Percentiles rank a stretch among this genome's conserved stretches.
phyloP scores from a whole-genome alignment of 2,888 invertebrate genomes.

The Anarsia innoxiella region DNA sequence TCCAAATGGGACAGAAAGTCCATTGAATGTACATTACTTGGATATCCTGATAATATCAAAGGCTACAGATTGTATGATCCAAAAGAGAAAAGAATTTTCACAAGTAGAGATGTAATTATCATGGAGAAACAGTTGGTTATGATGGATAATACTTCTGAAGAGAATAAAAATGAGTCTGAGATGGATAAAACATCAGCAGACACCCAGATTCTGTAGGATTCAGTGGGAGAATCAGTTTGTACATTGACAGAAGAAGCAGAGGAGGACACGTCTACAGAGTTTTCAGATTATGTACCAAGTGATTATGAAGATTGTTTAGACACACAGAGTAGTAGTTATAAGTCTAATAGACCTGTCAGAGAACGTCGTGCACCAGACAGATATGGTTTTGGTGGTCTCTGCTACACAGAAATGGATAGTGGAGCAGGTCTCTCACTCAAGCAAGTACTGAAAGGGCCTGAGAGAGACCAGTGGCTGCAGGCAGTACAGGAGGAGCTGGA shows the following conservation, averaged over 20 bases:
- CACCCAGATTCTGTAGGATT: slow-evolving; percentile 3
- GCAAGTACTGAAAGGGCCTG: slow-evolving; percentile 11
- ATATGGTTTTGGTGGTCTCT: slow-evolving; percentile 2
- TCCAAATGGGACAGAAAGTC: slow-evolving; percentile 24
- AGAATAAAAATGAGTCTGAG: slow-evolving; percentile 1
- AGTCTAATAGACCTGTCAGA: slow-evolving; percentile 3
- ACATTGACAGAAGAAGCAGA: slow-evolving; percentile 3
- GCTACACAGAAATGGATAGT: slow-evolving; percentile 1
- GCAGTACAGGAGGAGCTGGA: slow-evolving; percentile 13
- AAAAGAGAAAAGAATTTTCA: background rate
- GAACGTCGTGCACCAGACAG: slow-evolving; percentile 4
- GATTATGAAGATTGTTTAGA: slow-evolving; percentile 4
- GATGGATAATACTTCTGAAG: background rate
- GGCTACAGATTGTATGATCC: slow-evolving; percentile 18
- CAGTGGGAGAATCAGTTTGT: slow-evolving; percentile 2
- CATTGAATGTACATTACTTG: slow-evolving; percentile 16
- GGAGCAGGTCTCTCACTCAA: background rate
- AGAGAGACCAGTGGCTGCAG: slow-evolving; percentile 10
- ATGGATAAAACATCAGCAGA: slow-evolving; percentile 2
- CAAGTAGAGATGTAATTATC: slow-evolving; percentile 4
- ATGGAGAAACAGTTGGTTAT: background rate
- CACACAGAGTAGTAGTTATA: slow-evolving; percentile 3
- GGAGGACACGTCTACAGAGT: slow-evolving; percentile 1
- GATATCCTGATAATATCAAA: slow-evolving; percentile 22
- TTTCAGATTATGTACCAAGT: slow-evolving; percentile 1